Conservation (phyloP, 2,888 invertebrate genomes). For the Drosophila formosana region DNA sequence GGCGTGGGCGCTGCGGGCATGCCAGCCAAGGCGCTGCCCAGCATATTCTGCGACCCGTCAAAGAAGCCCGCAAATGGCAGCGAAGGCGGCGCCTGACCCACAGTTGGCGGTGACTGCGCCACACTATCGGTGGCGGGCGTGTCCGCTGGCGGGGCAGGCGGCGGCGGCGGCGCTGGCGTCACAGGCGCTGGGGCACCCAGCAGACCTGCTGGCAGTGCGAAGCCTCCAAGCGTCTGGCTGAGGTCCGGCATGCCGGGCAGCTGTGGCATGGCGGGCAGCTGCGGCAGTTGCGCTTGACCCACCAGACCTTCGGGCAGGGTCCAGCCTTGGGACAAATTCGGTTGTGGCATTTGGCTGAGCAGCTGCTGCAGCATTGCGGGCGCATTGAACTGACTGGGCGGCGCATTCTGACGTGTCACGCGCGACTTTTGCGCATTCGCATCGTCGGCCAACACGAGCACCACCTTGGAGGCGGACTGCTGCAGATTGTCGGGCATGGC, state of each 20-base stretch:
- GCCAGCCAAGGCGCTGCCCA: conserved; percentile 43
- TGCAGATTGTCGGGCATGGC: conserved; percentile 48
- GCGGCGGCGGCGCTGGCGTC: conserved; percentile 15
- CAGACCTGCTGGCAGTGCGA: conserved; percentile 22
- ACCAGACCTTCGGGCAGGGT: conserved; percentile 25
- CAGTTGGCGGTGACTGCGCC: background rate
- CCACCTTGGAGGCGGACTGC: conserved; percentile 72
- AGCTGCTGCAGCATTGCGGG: conserved; percentile 34
- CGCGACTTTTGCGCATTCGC: conserved; percentile 53
- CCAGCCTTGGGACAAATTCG: conserved; percentile 32
- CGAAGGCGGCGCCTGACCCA: background rate
- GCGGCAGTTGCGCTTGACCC: conserved; percentile 29
- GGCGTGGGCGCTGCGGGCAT: conserved; percentile 27
- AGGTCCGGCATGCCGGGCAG: conserved; percentile 31
- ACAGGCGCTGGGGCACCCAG: conserved; percentile 48
- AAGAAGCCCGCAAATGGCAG: conserved; percentile 23
- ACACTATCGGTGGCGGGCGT: conserved; percentile 3
- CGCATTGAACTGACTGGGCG: background rate
- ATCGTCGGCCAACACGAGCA: conserved; percentile 79
- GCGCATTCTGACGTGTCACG: conserved; percentile 56
- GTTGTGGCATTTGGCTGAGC: conserved; percentile 38
- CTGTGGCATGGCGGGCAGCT: conserved; percentile 31
- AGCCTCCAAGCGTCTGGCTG: conserved; percentile 20
- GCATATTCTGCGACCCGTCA: conserved; percentile 48
- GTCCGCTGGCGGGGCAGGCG: conserved; percentile 5